These are phyloP conservation scores for Gortyna flavago DNA, from an alignment of 2,888 invertebrate genomes.

Conservation along the genomic window DNA sequence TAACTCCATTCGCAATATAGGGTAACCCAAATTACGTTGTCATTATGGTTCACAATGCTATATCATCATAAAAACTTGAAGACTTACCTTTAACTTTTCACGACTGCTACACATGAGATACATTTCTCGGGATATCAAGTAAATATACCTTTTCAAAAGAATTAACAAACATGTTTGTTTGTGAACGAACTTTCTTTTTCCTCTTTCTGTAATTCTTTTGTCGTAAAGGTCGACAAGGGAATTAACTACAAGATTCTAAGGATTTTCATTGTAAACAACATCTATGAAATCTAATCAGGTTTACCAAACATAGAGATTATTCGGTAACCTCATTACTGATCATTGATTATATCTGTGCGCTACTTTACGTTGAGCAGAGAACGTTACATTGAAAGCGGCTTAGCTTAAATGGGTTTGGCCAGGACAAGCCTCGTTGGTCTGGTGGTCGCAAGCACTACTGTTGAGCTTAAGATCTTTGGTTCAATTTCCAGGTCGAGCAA, in stretches of 20 bases:
- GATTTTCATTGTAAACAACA: neutral
- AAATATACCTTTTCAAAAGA: conserved; percentile 8
- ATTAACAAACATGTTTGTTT: conserved; percentile 17
- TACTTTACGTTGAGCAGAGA: conserved; percentile 6
- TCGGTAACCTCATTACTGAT: conserved; percentile 32
- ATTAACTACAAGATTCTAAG: neutral
- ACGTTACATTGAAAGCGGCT: conserved; percentile 24
- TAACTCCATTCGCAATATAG: conserved; percentile 14
- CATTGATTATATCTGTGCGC: conserved; percentile 9
- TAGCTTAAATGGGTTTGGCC: conserved; percentile 7
- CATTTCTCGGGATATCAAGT: conserved; percentile 23
- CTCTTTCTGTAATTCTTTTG: conserved; percentile 12
- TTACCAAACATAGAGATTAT: conserved; percentile 24
- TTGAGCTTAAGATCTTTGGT: neutral
- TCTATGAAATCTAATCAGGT: conserved; percentile 29
- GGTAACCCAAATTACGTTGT: conserved; percentile 11
- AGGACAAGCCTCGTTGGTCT: neutral
- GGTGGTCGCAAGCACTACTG: neutral
- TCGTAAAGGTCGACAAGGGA: neutral
- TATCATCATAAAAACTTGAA: conserved; percentile 46
- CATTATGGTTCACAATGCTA: conserved; percentile 33
- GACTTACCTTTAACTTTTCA: conserved; percentile 30
- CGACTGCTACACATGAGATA: conserved; percentile 1
- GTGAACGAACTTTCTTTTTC: conserved; percentile 5
- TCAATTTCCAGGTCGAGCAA: neutral